Conservation (phyloP, 2,113 vertebrate species). For the Podilymbus podiceps region DNA sequence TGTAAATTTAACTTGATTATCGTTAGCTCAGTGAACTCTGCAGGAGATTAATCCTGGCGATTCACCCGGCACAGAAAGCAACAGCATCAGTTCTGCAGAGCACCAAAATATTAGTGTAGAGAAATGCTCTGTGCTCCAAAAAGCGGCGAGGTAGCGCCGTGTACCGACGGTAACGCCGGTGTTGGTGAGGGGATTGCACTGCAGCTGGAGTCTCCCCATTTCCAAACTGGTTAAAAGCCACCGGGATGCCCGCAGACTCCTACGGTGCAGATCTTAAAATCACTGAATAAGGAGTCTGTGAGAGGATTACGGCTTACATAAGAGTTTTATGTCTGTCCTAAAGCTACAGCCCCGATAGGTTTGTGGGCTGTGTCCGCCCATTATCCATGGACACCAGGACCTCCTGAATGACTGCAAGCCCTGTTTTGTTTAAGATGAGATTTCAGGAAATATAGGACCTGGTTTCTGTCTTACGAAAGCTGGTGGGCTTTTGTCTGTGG, state of each 20-base stretch:
- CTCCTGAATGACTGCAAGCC: background rate
- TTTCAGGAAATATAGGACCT: background rate
- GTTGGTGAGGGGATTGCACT: accelerated
- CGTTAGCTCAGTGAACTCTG: constrained; percentile 45
- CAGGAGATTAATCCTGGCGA: constrained; percentile 58
- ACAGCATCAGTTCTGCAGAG: background rate
- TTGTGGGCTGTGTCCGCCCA: background rate
- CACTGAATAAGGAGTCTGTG: constrained; percentile 40
- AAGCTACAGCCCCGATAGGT: background rate
- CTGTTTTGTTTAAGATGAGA: background rate
- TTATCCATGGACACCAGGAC: background rate
- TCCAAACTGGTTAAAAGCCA: background rate
- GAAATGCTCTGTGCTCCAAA: background rate
- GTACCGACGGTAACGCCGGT: accelerated
- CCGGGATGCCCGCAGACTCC: background rate
- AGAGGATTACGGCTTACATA: constrained; percentile 55
- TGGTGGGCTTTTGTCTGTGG: background rate
- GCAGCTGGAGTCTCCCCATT: background rate
- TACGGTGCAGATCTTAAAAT: background rate
- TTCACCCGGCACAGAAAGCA: constrained; percentile 34
- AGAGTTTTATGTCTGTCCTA: constrained; percentile 50
- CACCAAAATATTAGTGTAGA: background rate
- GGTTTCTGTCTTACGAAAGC: background rate
- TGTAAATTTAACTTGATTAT: constrained; percentile 72
- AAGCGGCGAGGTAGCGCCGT: background rate